Percentiles rank a stretch among this genome's conserved stretches.
phyloP scores from a whole-genome alignment of 92 coral and sea anemone genomes.

The Porites rus region DNA sequence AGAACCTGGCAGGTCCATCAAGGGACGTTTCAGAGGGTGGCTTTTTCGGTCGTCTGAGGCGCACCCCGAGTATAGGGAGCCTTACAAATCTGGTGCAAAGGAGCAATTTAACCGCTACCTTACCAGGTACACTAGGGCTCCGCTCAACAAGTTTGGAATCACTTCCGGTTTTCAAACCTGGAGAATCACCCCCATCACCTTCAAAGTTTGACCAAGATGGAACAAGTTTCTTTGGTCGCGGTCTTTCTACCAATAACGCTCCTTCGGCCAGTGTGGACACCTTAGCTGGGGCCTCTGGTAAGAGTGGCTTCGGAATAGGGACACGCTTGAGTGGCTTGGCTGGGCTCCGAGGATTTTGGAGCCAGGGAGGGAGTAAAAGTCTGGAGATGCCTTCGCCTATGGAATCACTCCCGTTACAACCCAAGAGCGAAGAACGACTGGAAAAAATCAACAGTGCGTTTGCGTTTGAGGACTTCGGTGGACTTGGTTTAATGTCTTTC shows the following conservation, averaged over 20 bases:
- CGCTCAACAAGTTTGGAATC: slow-evolving; percentile 90
- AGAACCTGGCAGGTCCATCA: slow-evolving; percentile 44
- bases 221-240: slow-evolving; percentile 55
- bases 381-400: slow-evolving; percentile 44
- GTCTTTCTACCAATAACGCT: slow-evolving; percentile 9
- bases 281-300: slow-evolving; percentile 35
- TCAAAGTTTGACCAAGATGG: slow-evolving; percentile 78
- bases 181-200: slow-evolving; percentile 95
- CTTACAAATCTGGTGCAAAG: slow-evolving; percentile 79
- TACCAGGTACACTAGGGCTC: slow-evolving; percentile 58
- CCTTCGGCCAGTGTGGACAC: slow-evolving; percentile 45
- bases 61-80: slow-evolving; percentile 89
- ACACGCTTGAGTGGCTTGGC: slow-evolving; percentile 81
- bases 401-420: neutral
- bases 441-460: slow-evolving; percentile 85
- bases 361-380: slow-evolving; percentile 66
- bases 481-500: slow-evolving; percentile 88
- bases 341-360: slow-evolving; percentile 89
- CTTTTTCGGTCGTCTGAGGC: slow-evolving; percentile 83
- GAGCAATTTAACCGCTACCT: slow-evolving; percentile 63
- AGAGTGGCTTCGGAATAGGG: slow-evolving; percentile 69
- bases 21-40: slow-evolving; percentile 59
- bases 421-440: slow-evolving; percentile 75
- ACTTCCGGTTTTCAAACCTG: slow-evolving; percentile 68
- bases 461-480: slow-evolving; percentile 89